Conservation (phyloP, 2,797 vertebrate species). For the Anguilla anguilla region DNA sequence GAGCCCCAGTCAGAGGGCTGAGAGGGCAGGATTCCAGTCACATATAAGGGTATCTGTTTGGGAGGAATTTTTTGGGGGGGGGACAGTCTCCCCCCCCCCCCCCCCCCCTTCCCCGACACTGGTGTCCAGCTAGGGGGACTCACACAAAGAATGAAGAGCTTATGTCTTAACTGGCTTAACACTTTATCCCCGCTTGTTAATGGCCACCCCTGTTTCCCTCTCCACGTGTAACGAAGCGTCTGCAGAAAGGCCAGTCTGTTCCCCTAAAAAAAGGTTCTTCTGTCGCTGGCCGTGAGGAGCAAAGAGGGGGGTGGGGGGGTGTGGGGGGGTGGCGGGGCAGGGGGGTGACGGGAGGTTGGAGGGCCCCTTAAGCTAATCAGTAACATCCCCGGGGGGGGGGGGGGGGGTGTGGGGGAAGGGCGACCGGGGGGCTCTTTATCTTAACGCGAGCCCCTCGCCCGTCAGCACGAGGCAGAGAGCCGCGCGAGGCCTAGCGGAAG, state of each 20-base stretch:
- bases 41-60: background rate
- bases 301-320: background rate
- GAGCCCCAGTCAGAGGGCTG: background rate
- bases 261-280: background rate
- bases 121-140: background rate
- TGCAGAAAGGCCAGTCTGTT: background rate
- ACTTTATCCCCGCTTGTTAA: background rate
- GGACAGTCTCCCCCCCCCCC: too few relatives aligned
- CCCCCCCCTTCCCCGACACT: background rate
- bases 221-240: too few relatives aligned
- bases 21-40: background rate
- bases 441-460: background rate
- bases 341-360: background rate
- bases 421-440: background rate
- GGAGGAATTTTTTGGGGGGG: background rate
- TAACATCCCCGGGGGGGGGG: background rate
- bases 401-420: background rate
- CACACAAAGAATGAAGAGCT: constrained; percentile 11
- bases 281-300: background rate
- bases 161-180: background rate
- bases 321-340: background rate
- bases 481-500: too few relatives aligned
- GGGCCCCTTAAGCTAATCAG: constrained; percentile 19
- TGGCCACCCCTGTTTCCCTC: background rate
- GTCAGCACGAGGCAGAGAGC: background rate